These are phyloP conservation scores for Oncopodura yosiiana DNA, from an alignment of 1,140 invertebrate genomes.

Conservation along the genomic window DNA sequence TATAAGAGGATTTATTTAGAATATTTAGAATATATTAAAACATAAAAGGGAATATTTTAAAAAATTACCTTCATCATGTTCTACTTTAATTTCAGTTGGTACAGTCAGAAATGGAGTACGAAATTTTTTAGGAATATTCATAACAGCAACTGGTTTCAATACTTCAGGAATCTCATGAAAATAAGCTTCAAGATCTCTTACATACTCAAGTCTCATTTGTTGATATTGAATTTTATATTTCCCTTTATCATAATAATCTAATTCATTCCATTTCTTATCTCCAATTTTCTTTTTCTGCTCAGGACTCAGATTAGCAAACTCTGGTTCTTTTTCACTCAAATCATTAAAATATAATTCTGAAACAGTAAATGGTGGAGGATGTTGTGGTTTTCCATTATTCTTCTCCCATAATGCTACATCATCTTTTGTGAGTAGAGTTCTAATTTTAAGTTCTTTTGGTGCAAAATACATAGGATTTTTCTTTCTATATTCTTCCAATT, in stretches of 20 bases:
- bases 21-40: not conserved
- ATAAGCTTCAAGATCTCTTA: constrained; percentile 4
- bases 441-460: not conserved
- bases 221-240: constrained; percentile 9
- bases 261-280: not conserved
- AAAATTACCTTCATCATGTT: not conserved
- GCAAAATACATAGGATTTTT: constrained; percentile 3
- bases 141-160: constrained; percentile 3
- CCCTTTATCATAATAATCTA: constrained; percentile 2
- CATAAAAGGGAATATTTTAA: not conserved
- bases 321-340: not conserved
- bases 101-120: not conserved
- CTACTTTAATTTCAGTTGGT: not conserved
- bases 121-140: constrained; percentile 11
- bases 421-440: constrained; percentile 1
- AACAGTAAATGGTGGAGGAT: not conserved
- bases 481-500: constrained; percentile 9
- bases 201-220: constrained; percentile 2
- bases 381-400: not conserved
- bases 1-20: not conserved
- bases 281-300: not conserved
- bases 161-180: constrained; percentile 9
- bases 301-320: not conserved
- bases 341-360: not conserved
- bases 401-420: constrained; percentile 22